phyloP scores from a whole-genome alignment of 2,797 vertebrate species.

The Amblyraja radiata region DNA sequence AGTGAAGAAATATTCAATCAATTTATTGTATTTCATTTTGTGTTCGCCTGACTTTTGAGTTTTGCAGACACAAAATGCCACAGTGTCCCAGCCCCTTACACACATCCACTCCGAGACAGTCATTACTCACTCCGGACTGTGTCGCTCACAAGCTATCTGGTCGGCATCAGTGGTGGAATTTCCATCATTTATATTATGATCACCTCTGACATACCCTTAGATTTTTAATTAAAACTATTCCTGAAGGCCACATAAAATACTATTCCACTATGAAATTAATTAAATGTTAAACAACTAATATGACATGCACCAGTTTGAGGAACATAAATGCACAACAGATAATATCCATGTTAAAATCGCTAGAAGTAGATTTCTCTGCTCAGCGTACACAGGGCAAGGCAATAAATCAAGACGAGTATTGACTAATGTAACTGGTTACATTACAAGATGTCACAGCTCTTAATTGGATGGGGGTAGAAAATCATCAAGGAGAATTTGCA shows the following conservation, averaged over 20 bases:
- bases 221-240: conserved; percentile 22
- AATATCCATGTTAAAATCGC: conserved; percentile 14
- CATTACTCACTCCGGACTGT: conserved; percentile 15
- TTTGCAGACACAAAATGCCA: not conserved
- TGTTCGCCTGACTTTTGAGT: not conserved
- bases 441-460: conserved; percentile 65
- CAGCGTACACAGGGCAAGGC: conserved; percentile 57
- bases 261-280: conserved; percentile 9
- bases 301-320: not conserved
- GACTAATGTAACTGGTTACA: conserved; percentile 70
- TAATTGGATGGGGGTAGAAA: conserved; percentile 64
- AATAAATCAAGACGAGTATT: conserved; percentile 67
- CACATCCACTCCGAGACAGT: not conserved
- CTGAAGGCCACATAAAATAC: conserved; percentile 14
- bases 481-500: conserved; percentile 36
- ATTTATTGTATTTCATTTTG: not conserved
- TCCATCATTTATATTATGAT: not conserved
- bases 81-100: not conserved
- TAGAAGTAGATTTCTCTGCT: conserved; percentile 42
- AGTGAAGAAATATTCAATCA: too few relatives aligned
- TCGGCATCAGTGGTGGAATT: not conserved
- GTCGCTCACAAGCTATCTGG: conserved; percentile 30
- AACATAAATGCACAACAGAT: conserved; percentile 24
- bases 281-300: conserved; percentile 24
- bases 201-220: not conserved